Evolutionary conservation across 2,797 vertebrate species (phyloP).

Genomic region (Chelmon rostratus): DNA sequence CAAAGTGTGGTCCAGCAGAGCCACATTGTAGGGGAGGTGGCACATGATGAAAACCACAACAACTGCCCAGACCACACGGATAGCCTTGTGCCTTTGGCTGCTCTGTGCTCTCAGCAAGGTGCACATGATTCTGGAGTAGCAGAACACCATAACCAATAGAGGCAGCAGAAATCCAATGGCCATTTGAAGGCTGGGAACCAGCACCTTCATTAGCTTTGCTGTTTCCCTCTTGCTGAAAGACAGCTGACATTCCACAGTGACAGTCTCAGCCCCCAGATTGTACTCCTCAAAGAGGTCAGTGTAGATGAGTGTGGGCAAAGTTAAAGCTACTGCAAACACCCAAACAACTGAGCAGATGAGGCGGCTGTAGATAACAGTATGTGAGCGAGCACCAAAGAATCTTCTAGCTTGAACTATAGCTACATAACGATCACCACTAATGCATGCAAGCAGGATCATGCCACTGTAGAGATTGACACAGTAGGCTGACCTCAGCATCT

Average conservation of each 20-base stretch:
- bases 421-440: conserved; percentile 92
- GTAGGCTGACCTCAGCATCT: conserved; percentile 87
- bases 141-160: conserved; percentile 89
- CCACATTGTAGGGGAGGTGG: conserved; percentile 91
- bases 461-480: conserved; percentile 94
- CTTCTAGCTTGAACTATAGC: conserved; percentile 92
- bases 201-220: conserved; percentile 84
- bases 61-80: conserved; percentile 89
- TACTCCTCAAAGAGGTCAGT: conserved; percentile 65
- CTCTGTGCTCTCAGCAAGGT: conserved; percentile 88
- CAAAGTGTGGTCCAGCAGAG: conserved; percentile 83
- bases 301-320: conserved; percentile 87
- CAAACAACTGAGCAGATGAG: conserved; percentile 88
- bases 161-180: conserved; percentile 91
- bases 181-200: conserved; percentile 88
- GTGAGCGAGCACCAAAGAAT: conserved; percentile 86
- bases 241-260: conserved; percentile 81
- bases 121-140: conserved; percentile 87
- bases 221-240: conserved; percentile 67
- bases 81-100: conserved; percentile 90
- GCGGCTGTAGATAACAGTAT: conserved; percentile 77
- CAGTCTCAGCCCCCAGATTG: rapidly evolving
- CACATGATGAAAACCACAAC: conserved; percentile 91
- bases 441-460: conserved; percentile 92
- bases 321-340: conserved; percentile 84